phyloP scores from a whole-genome alignment of 1,140 invertebrate genomes.

The Steinernema feltiae region DNA sequence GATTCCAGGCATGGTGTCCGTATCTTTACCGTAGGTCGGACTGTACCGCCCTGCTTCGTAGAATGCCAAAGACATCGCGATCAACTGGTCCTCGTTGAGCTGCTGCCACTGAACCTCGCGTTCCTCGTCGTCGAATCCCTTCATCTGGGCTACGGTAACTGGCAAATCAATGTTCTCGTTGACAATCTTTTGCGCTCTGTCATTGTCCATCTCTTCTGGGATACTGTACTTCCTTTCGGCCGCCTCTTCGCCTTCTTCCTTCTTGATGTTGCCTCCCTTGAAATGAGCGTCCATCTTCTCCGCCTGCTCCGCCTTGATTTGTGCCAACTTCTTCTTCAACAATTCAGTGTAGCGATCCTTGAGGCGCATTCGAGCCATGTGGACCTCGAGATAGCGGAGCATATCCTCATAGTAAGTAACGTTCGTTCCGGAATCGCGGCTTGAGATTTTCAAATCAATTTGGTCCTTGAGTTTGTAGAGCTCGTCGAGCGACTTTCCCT shows the following conservation, averaged over 20 bases:
- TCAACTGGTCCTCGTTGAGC: conserved; percentile 45
- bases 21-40: conserved; percentile 68
- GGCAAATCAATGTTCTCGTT: conserved; percentile 26
- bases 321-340: conserved; percentile 77
- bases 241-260: conserved; percentile 21
- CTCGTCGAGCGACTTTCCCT: conserved; percentile 71
- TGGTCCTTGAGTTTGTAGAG: conserved; percentile 67
- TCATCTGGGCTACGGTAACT: conserved; percentile 1
- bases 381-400: conserved; percentile 83
- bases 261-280: conserved; percentile 18
- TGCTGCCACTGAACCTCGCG: conserved; percentile 45
- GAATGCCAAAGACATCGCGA: conserved; percentile 61
- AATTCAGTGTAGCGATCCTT: conserved; percentile 85
- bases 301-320: conserved; percentile 73
- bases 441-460: conserved; percentile 80
- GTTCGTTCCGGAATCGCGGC: conserved; percentile 80
- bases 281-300: conserved; percentile 12
- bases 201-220: conserved; percentile 53
- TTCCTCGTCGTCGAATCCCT: conserved; percentile 39
- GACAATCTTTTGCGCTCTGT: conserved; percentile 40
- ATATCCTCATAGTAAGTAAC: conserved; percentile 92
- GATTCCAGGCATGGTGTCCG: conserved; percentile 74
- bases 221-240: not conserved
- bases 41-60: conserved; percentile 78
- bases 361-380: conserved; percentile 84